Base-by-base conservation (phyloP, 2,113 vertebrate species). In the Siniperca knerii region DNA sequence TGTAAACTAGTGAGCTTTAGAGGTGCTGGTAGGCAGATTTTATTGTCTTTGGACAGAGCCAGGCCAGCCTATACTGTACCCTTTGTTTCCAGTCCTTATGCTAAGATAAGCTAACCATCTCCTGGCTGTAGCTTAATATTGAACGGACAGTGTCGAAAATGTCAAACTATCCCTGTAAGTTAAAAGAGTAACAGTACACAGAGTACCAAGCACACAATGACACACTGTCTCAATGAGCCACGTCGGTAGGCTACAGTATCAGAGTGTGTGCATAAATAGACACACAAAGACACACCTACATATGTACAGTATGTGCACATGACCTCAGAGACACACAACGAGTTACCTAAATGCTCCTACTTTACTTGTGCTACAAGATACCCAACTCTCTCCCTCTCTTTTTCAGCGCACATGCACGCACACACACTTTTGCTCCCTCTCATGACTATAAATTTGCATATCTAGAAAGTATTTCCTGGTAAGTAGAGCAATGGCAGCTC, bases 401-500 rank as follows among this genome's bases (percentile, higher is more conserved):
- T 69, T 58, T 40, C 79, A 64, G n/a, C 21, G 1, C 61, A 48
- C 64, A 74, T 16, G 21, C 75, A 54, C 15, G 4, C 70, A 52
- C 46, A 46, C 65, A 60, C 76, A 46, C 65, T 75, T 66, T 62
- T 54, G 7, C 61, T 73, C 84, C 85, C 92, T 90, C 92, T 85
- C 84, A 68, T 82, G 92, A 84, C 81, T 79, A 42, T 15, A 79
- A 7, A 94, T 95, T 94, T 81, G 86, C 93, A 91, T 94, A 94
- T 95, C 93, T 92, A 95, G 94, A 95, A 95, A 94, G 93, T 92
- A 92, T 93, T 94, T 96, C 93, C 93, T 95, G 83, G 95, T 93
- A 96, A 96, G 95, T 95, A 90, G 95, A 96, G 94, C 95, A 93
- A 90, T 87, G 81, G 89, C 82, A 81, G 89, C 80, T 92, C 95